Conservation (phyloP, 2,113 vertebrate genomes). For the Dipodomys ordii region DNA sequence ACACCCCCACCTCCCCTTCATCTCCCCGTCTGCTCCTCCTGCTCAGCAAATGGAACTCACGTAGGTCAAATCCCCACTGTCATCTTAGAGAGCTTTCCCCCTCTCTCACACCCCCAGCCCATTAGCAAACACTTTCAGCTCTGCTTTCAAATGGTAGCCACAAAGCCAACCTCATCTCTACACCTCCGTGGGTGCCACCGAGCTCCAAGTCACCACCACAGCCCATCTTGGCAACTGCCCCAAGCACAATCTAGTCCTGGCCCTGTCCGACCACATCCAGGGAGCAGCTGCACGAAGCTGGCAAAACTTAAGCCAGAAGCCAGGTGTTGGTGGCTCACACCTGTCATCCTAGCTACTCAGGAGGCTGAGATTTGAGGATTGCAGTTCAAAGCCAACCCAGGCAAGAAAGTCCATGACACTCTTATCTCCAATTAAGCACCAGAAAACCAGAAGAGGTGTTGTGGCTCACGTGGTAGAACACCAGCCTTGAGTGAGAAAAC, state of each 20-base stretch:
- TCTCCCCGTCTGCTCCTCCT: neutral
- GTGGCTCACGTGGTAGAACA: too few relatives aligned
- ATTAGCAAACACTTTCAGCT: constrained; percentile 44
- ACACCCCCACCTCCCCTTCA: neutral
- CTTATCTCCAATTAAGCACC: too few relatives aligned
- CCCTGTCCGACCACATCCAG: accelerated
- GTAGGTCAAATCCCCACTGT: constrained; percentile 10
- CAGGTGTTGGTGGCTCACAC: too few relatives aligned
- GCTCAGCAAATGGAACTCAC: constrained; percentile 43
- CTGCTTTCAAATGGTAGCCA: neutral
- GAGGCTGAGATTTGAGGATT: too few relatives aligned
- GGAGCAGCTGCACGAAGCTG: neutral
- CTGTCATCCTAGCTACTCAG: too few relatives aligned
- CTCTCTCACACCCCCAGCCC: neutral
- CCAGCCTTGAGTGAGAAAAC: too few relatives aligned
- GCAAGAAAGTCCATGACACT: too few relatives aligned
- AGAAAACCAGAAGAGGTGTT: too few relatives aligned
- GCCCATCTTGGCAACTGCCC: neutral
- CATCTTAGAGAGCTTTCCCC: neutral
- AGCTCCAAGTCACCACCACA: neutral
- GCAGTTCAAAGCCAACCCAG: too few relatives aligned
- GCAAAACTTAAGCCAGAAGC: too few relatives aligned
- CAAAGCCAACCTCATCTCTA: neutral
- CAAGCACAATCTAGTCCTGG: neutral
- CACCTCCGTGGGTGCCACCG: neutral